phyloP scores from a whole-genome alignment of 1,140 invertebrate genomes.

The Ceratosolen fusciceps region DNA sequence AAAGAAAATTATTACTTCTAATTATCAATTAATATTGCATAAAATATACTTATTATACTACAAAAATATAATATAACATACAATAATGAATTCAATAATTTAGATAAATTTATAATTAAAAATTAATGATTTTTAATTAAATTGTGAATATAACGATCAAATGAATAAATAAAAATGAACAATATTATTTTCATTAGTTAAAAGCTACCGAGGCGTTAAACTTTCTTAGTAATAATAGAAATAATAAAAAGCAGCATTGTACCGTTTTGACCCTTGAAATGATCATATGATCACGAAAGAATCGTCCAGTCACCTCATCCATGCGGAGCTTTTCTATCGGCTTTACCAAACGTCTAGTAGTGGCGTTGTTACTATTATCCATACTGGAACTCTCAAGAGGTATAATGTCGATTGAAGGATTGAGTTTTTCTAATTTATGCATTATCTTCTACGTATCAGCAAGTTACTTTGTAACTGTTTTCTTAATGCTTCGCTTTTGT shows the following conservation, averaged over 20 bases:
- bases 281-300: slow-evolving; percentile 48
- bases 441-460: slow-evolving; percentile 53
- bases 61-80: no score
- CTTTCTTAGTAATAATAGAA: no score
- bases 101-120: no score
- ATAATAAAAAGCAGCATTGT: slow-evolving; percentile 7
- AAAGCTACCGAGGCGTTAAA: no score
- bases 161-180: no score
- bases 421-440: slow-evolving; percentile 65
- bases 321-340: not conserved
- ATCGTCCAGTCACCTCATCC: slow-evolving; percentile 4
- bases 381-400: slow-evolving; percentile 59
- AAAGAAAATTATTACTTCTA: no score
- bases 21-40: no score
- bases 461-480: not conserved
- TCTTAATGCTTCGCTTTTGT: not conserved
- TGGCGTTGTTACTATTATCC: slow-evolving; percentile 44
- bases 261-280: slow-evolving; percentile 53
- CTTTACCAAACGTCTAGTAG: not conserved
- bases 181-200: no score
- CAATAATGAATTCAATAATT: no score
- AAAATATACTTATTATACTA: no score
- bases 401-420: slow-evolving; percentile 64
- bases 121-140: no score
- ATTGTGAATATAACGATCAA: no score